These are phyloP conservation scores for Conger conger DNA, from an alignment of 2,113 vertebrate species.

Conservation along the genomic window DNA sequence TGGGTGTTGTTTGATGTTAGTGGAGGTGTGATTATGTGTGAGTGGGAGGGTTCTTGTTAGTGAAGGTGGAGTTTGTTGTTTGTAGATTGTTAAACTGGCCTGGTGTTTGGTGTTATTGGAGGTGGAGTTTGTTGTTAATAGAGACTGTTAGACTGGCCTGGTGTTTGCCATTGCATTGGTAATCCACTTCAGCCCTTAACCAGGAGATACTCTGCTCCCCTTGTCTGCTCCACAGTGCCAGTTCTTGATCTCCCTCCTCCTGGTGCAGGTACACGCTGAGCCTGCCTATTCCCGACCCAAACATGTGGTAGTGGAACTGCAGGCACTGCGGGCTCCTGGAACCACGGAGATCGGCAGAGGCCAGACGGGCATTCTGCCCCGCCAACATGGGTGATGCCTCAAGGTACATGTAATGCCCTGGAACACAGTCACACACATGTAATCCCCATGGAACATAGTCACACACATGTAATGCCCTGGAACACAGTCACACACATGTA, in stretches of 20 bases:
- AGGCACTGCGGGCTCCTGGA: constrained; percentile 79
- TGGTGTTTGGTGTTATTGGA: constrained; percentile 66
- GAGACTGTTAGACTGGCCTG: constrained; percentile 67
- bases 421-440: constrained; percentile 7
- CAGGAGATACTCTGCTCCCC: constrained; percentile 90
- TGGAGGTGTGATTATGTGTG: neutral
- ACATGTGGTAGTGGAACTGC: constrained; percentile 91
- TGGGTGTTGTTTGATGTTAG: no score
- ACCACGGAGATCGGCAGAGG: constrained; percentile 74
- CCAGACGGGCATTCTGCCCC: constrained; percentile 77
- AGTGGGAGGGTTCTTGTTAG: neutral
- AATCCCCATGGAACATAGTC: neutral
- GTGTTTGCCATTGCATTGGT: constrained; percentile 74
- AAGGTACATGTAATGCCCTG: constrained; percentile 92
- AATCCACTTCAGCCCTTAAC: constrained; percentile 80
- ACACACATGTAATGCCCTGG: neutral
- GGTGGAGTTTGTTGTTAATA: neutral
- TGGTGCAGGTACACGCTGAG: constrained; percentile 77
- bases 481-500: neutral
- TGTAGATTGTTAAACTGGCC: constrained; percentile 61
- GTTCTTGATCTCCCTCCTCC: constrained; percentile 62
- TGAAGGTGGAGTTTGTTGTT: neutral
- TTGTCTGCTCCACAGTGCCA: constrained; percentile 77
- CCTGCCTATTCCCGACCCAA: constrained; percentile 84
- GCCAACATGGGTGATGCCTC: constrained; percentile 88